Evolutionary conservation across 1,140 invertebrate species (phyloP).

Genomic region (Sycophila sp.): DNA sequence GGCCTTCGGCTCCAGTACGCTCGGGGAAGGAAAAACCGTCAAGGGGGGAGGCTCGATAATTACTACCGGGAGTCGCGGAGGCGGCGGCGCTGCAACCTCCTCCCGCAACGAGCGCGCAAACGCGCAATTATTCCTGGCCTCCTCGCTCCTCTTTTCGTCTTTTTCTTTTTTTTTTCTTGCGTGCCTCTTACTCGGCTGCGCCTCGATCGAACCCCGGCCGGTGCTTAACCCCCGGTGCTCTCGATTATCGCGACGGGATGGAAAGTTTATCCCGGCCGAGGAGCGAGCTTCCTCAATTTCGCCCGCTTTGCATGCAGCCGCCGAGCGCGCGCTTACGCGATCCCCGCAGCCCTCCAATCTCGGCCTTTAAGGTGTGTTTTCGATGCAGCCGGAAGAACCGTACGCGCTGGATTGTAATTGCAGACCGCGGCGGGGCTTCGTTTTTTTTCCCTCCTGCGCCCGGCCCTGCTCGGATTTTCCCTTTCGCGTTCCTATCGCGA

Average conservation of each 20-base stretch:
- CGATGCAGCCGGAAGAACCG: not conserved
- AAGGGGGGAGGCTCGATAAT: constrained; percentile 64
- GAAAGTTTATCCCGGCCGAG: not conserved
- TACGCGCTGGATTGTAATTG: not conserved
- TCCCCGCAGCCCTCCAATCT: not conserved
- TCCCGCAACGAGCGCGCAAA: constrained; percentile 60
- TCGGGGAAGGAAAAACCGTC: constrained; percentile 40
- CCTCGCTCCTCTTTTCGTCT: not conserved
- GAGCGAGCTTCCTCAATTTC: not conserved
- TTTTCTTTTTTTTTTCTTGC: not conserved
- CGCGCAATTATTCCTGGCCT: constrained; percentile 61
- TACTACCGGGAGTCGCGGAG: constrained; percentile 67
- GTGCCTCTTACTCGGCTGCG: too few relatives aligned
- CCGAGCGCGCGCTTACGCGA: too few relatives aligned
- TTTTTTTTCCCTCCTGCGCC: too few relatives aligned
- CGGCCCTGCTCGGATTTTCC: too few relatives aligned
- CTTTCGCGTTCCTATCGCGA: too few relatives aligned
- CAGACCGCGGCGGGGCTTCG: too few relatives aligned
- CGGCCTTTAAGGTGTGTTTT: not conserved
- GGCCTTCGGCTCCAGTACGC: too few relatives aligned
- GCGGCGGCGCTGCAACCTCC: constrained; percentile 61
- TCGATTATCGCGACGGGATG: not conserved
- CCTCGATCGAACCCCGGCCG: not conserved
- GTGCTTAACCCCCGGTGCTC: not conserved
- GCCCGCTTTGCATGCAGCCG: not conserved